Evolutionary conservation across 2,888 invertebrate genomes (phyloP), one percentile per base, ranked within the genome.

Genomic region (Proisotoma minuta): DNA sequence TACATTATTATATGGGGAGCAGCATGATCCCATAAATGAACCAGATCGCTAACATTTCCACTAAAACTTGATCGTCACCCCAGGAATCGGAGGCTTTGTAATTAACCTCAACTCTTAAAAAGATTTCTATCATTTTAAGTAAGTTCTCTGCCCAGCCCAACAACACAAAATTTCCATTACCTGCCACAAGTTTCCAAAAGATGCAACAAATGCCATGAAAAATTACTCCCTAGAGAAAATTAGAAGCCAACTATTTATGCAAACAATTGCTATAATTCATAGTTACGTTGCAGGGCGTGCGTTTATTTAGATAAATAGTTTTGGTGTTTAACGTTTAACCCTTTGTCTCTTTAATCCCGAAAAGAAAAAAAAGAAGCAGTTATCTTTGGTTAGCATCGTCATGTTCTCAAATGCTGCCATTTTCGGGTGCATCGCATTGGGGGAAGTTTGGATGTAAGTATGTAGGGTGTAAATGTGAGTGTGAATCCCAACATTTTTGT

Each of bases 381-480:
- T n/a, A n/a, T n/a, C n/a, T n/a, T n/a, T n/a, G n/a, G n/a, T n/a
- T n/a, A n/a, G n/a, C n/a, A n/a, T n/a, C n/a, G n/a, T n/a, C n/a
- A n/a, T n/a, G n/a, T n/a, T n/a, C n/a, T n/a, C n/a, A n/a, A n/a
- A n/a, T n/a, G n/a, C n/a, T n/a, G n/a, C n/a, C n/a, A n/a, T n/a
- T n/a, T n/a, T n/a, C n/a, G n/a, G n/a, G n/a, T n/a, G n/a, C n/a
- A n/a, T n/a, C n/a, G n/a, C n/a, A n/a, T n/a, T n/a, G n/a, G n/a
- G n/a, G n/a, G n/a, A n/a, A n/a, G n/a, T n/a, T n/a, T n/a, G n/a
- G n/a, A n/a, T n/a, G n/a, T n/a, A n/a, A n/a, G n/a, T n/a, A 34
- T 34, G 39, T n/a, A 54, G 40, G 40, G 60, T 60, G 60, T 56
- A 54, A 60, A 60, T 60, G 60, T 48, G 29, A 48, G 60, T 56